A percentile compares a stretch with the other conserved stretches of the same genome.
phyloP scores from a whole-genome alignment of 1,140 invertebrate genomes.

The Aleiodes sp. region DNA sequence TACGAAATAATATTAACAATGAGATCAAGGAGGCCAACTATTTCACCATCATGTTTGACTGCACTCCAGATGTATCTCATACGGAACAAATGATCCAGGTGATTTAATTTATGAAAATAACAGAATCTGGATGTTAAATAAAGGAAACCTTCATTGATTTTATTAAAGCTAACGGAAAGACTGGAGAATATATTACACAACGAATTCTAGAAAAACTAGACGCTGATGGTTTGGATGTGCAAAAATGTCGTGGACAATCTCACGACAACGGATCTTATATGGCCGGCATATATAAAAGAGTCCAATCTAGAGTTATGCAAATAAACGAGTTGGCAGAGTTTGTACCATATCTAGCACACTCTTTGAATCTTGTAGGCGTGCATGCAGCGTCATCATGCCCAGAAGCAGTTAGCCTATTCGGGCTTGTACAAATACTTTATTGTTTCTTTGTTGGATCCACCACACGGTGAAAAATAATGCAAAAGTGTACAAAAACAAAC shows the following conservation, averaged over 20 bases:
- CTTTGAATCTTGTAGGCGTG: slow-evolving; percentile 48
- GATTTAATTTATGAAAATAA: slow-evolving; percentile 48
- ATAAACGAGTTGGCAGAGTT: slow-evolving; percentile 43
- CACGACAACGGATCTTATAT: slow-evolving; percentile 48
- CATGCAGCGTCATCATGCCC: slow-evolving; percentile 46
- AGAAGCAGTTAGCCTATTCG: slow-evolving; percentile 37
- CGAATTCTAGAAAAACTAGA: not conserved
- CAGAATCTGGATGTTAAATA: not conserved
- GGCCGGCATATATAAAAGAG: slow-evolving; percentile 43
- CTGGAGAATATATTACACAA: not conserved
- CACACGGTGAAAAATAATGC: slow-evolving; percentile 1
- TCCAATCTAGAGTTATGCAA: slow-evolving; percentile 48
- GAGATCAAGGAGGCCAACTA: too few species aligned
- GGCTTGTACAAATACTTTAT: not conserved
- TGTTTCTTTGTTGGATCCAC: not conserved
- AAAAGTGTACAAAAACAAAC: not conserved
- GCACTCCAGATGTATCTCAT: slow-evolving; percentile 56
- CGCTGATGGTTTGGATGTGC: not conserved
- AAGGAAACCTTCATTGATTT: slow-evolving; percentile 19
- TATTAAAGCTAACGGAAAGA: not conserved
- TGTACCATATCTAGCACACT: slow-evolving; percentile 50
- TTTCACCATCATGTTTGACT: slow-evolving; percentile 55
- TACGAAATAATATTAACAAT: too few species aligned
- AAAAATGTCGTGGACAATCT: slow-evolving; percentile 43
- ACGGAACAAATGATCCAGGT: slow-evolving; percentile 53